A percentile compares a stretch with the other conserved stretches of the same genome.
phyloP scores from a whole-genome alignment of 30 jellyfish, hydroid and myxozoan species.

The Rhopilema esculentum region DNA sequence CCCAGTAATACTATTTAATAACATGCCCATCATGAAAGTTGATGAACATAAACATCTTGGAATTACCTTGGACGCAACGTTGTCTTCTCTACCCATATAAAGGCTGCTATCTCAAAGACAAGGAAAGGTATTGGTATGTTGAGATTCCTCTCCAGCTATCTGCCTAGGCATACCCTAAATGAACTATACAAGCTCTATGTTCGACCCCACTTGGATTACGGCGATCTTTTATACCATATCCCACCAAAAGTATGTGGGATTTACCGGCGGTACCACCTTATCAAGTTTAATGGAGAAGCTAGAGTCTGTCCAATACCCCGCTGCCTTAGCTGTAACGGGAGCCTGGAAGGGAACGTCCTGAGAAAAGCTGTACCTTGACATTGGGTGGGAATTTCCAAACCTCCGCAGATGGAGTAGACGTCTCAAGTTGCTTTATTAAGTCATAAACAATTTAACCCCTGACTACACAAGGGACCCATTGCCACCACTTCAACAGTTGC shows the following conservation, averaged over 20 bases:
- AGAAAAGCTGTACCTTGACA: too few relatives aligned
- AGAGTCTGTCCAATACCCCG: background rate
- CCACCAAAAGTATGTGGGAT: too few relatives aligned
- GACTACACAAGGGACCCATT: slow-evolving; percentile 2
- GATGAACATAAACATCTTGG: too few relatives aligned
- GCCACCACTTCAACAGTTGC: slow-evolving; percentile 27
- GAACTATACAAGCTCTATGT: slow-evolving; percentile 51
- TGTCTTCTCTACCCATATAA: too few relatives aligned
- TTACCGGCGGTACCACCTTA: too few relatives aligned
- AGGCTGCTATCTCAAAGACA: too few relatives aligned
- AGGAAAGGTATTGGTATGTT: too few relatives aligned
- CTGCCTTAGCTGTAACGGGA: too few relatives aligned
- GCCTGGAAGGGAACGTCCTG: too few relatives aligned
- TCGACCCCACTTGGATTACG: slow-evolving; percentile 58
- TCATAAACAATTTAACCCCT: slow-evolving; percentile 3
- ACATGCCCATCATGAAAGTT: too few relatives aligned
- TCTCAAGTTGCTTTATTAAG: background rate
- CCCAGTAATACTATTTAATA: slow-evolving; percentile 47
- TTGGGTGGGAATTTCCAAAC: too few relatives aligned
- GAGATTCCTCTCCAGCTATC: slow-evolving; percentile 48
- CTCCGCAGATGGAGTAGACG: slow-evolving; percentile 66
- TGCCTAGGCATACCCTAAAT: slow-evolving; percentile 54
- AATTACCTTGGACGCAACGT: too few relatives aligned
- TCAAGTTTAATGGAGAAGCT: slow-evolving; percentile 60
- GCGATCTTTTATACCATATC: slow-evolving; percentile 50